A percentile compares a stretch with the other conserved stretches of the same genome.
These are phyloP conservation scores for Acrobasis consociella DNA, from an alignment of 2,888 invertebrate genomes.

Conservation along the genomic window DNA sequence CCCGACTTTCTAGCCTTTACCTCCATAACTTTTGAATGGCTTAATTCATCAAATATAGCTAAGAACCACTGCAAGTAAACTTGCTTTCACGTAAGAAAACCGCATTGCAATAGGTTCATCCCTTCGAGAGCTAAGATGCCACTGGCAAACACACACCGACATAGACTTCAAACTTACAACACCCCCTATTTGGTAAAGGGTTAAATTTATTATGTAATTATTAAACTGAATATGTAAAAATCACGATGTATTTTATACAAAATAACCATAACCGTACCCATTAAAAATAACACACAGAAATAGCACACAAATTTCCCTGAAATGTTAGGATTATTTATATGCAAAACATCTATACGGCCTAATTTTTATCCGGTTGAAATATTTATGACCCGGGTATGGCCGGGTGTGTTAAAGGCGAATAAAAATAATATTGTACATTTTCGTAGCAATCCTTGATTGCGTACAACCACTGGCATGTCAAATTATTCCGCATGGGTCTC, in stretches of 20 bases:
- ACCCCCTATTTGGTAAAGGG: too few species aligned
- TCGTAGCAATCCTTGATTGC: slow-evolving; percentile 1
- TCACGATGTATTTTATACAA: too few species aligned
- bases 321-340: slow-evolving; percentile 2
- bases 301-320: not conserved
- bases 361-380: slow-evolving; percentile 18
- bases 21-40: too few species aligned
- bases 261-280: not conserved
- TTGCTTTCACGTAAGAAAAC: too few species aligned
- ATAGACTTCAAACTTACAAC: too few species aligned
- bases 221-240: not conserved
- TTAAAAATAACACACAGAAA: not conserved
- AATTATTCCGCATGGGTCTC: not conserved
- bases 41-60: too few species aligned
- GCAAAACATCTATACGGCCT: slow-evolving; percentile 10
- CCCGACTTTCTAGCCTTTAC: too few species aligned
- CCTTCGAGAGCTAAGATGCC: too few species aligned
- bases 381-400: slow-evolving; percentile 8
- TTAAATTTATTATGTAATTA: too few species aligned
- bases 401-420: not conserved
- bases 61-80: too few species aligned
- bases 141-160: too few species aligned
- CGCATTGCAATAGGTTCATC: too few species aligned
- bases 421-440: slow-evolving; percentile 16
- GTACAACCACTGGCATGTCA: not conserved